A percentile compares a stretch with the other conserved stretches of the same genome.
Conservation (phyloP, 2,888 invertebrate genomes). For the Hoplodrina ambigua region DNA sequence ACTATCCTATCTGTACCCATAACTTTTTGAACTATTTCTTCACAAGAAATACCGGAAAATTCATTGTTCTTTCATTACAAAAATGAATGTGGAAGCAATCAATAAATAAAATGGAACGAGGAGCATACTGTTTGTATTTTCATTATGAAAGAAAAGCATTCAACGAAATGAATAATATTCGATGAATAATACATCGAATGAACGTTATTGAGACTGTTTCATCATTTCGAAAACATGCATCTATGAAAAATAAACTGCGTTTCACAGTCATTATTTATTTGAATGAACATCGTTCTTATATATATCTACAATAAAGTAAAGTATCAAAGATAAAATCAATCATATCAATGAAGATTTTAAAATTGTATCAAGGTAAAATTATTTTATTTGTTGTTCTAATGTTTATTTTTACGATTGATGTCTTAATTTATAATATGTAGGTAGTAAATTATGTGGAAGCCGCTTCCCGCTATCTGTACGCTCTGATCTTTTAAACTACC, state of each 20-base stretch:
- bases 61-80: constrained; percentile 8
- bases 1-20: neutral
- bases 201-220: constrained; percentile 26
- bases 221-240: constrained; percentile 1
- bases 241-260: constrained; percentile 2
- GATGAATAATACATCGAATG: constrained; percentile 1
- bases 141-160: constrained; percentile 27
- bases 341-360: neutral
- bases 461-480: too few relatives aligned
- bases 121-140: constrained; percentile 16
- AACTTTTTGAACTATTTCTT: neutral
- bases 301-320: neutral
- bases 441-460: too few relatives aligned
- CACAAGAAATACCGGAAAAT: neutral
- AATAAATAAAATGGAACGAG: constrained; percentile 20
- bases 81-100: neutral
- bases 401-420: too few relatives aligned
- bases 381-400: too few relatives aligned
- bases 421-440: too few relatives aligned
- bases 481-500: too few relatives aligned
- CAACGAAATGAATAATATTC: constrained; percentile 13
- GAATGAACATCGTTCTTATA: neutral
- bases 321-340: neutral
- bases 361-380: too few relatives aligned
- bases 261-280: neutral